Conservation (phyloP, 1,140 invertebrate genomes). For the Marisa cornuarietis region DNA sequence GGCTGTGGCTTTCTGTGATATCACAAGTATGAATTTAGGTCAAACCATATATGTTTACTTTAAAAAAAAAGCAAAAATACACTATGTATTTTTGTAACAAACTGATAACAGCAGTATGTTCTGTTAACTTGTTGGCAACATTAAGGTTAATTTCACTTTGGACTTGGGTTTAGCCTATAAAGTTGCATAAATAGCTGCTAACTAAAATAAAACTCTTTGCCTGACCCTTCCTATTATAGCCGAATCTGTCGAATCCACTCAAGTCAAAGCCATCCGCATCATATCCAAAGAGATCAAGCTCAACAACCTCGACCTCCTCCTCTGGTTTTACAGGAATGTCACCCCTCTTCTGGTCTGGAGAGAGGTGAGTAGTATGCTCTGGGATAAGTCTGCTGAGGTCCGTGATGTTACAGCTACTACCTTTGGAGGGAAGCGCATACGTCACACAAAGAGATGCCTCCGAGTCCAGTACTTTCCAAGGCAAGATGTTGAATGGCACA, state of each 20-base stretch:
- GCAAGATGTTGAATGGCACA: constrained; percentile 59
- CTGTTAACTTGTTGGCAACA: no score
- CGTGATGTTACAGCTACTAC: constrained; percentile 37
- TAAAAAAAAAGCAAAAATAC: no score
- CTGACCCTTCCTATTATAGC: constrained; percentile 47
- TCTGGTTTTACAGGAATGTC: constrained; percentile 30
- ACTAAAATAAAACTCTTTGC: no score
- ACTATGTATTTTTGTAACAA: no score
- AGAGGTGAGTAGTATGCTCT: no score
- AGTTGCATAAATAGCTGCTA: no score
- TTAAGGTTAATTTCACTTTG: no score
- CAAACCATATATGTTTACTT: no score
- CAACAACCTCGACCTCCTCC: constrained; percentile 16
- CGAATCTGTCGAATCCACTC: constrained; percentile 42
- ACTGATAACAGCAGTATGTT: no score
- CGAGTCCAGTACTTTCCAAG: constrained; percentile 53
- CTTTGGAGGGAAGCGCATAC: constrained; percentile 45
- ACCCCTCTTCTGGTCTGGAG: constrained; percentile 20
- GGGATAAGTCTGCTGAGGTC: constrained; percentile 1
- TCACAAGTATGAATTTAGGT: no score
- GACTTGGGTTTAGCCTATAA: no score
- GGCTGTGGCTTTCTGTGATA: no score
- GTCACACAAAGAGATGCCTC: constrained; percentile 50
- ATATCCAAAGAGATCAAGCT: constrained; percentile 41
- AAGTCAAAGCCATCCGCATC: constrained; percentile 41